Evolutionary conservation across 2,888 invertebrate genomes (phyloP).

Genomic region (Yponomeuta cagnagella): DNA sequence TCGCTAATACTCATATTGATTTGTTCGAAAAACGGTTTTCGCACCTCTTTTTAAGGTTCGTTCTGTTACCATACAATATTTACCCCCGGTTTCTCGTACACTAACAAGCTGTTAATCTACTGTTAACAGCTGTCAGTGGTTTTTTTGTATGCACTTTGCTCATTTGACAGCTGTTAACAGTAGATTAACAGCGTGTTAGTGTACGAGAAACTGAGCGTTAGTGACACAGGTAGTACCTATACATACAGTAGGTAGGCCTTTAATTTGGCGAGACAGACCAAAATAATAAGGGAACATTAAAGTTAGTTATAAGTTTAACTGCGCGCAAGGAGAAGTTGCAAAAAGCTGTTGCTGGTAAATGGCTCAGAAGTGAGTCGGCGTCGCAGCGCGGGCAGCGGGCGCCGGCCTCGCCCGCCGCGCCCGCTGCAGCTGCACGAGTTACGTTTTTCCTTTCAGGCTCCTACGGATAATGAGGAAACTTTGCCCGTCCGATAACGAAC

Average conservation of each 20-base stretch:
- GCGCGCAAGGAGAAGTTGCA: not conserved
- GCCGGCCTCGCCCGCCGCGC: not conserved
- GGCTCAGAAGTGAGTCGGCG: not conserved
- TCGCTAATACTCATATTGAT: not conserved
- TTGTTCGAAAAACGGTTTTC: not conserved
- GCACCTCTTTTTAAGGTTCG: not conserved
- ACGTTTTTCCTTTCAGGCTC: constrained; percentile 1
- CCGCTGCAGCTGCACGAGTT: not conserved
- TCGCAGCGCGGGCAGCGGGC: not conserved
- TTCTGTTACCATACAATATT: too few species aligned
- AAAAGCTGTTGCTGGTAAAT: not conserved
- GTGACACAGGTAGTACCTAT: too few species aligned
- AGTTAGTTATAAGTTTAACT: not conserved
- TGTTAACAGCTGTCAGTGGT: too few species aligned
- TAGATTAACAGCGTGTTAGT: too few species aligned
- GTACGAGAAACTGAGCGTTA: too few species aligned
- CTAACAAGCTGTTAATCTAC: too few species aligned
- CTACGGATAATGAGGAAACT: constrained; percentile 1
- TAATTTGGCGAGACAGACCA: not conserved
- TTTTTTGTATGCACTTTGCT: too few species aligned
- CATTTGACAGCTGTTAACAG: too few species aligned
- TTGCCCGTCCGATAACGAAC: not conserved
- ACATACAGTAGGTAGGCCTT: too few species aligned
- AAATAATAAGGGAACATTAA: not conserved
- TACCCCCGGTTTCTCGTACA: too few species aligned